phyloP scores from a whole-genome alignment of 1,140 invertebrate genomes.

The Pomphorhynchus laevis region DNA sequence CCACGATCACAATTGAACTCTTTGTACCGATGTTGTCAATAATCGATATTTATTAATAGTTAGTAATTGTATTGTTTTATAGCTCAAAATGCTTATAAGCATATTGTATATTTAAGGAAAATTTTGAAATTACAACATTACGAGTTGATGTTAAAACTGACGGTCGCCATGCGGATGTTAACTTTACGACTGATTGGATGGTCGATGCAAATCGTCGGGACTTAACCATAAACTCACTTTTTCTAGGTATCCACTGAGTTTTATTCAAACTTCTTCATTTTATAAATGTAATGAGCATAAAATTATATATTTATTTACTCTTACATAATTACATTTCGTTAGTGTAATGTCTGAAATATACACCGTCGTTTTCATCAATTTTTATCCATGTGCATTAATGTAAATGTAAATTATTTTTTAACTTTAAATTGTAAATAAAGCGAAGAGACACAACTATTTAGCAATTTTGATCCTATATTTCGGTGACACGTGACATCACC shows the following conservation, averaged over 20 bases:
- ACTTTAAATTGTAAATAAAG: too few species aligned
- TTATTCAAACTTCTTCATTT: too few species aligned
- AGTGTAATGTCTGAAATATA: slow-evolving; percentile 1
- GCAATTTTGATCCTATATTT: too few species aligned
- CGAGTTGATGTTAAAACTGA: slow-evolving; percentile 61
- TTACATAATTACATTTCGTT: slow-evolving; percentile 5
- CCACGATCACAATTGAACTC: too few species aligned
- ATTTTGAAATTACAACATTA: slow-evolving; percentile 35
- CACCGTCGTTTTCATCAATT: too few species aligned
- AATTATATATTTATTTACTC: slow-evolving; percentile 5
- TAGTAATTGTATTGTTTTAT: background rate
- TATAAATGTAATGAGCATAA: background rate
- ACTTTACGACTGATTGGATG: slow-evolving; percentile 70
- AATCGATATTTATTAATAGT: too few species aligned
- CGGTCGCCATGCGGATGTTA: slow-evolving; percentile 64
- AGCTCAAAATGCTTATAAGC: background rate
- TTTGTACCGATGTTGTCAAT: too few species aligned
- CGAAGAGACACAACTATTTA: too few species aligned
- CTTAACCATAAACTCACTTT: slow-evolving; percentile 93
- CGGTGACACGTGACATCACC: too few species aligned
- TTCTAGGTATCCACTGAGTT: slow-evolving; percentile 30
- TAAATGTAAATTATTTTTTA: too few species aligned
- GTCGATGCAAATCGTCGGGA: slow-evolving; percentile 71
- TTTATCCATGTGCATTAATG: too few species aligned
- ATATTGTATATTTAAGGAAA: slow-evolving; percentile 11